phyloP scores from a whole-genome alignment of 2,888 invertebrate species.

The Tolmerus cingulatus region DNA sequence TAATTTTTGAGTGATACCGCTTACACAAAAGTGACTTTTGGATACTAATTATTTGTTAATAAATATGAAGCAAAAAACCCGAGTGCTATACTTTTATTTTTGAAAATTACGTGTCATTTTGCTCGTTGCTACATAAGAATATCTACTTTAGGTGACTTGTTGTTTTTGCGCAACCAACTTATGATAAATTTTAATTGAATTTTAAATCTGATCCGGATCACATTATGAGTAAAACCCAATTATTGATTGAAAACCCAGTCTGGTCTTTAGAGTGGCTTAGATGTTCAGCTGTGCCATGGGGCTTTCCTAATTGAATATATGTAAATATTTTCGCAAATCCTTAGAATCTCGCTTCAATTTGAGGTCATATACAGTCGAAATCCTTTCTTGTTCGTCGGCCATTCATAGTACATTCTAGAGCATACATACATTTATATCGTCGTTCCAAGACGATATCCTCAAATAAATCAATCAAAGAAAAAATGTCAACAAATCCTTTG shows the following conservation, averaged over 20 bases:
- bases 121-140: too few relatives aligned
- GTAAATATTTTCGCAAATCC: neutral
- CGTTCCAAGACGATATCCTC: neutral
- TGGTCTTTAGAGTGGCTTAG: neutral
- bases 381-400: neutral
- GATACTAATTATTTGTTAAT: too few relatives aligned
- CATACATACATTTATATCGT: neutral
- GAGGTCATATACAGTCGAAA: neutral
- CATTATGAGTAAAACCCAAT: too few relatives aligned
- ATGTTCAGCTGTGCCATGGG: neutral
- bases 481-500: constrained; percentile 38
- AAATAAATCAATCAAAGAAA: constrained; percentile 31
- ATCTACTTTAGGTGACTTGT: too few relatives aligned
- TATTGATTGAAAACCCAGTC: neutral
- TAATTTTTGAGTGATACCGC: too few relatives aligned
- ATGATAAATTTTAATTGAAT: too few relatives aligned
- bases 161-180: too few relatives aligned
- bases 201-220: too few relatives aligned
- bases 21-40: too few relatives aligned
- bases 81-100: too few relatives aligned
- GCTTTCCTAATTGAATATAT: neutral
- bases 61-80: too few relatives aligned
- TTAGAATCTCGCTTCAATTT: neutral
- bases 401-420: neutral
- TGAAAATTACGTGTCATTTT: too few relatives aligned